Evolutionary conservation across 53 echinoderm and acorn worm genomes (phyloP), one percentile per base, ranked within the genome.

Genomic region (Luidia sarsii): DNA sequence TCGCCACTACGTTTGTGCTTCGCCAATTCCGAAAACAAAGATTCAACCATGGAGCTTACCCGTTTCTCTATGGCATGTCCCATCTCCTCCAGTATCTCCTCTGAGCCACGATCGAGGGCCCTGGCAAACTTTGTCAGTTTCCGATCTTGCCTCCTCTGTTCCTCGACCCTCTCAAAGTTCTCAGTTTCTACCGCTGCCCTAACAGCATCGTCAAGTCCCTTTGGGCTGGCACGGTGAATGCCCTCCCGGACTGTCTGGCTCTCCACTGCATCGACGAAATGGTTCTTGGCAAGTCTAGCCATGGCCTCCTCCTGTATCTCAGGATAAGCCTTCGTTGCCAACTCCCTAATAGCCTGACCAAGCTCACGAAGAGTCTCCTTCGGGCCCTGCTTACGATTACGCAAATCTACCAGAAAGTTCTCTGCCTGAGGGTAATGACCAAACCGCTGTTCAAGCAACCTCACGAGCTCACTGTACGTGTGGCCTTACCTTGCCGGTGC

Each of bases 341-440:
- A 32, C 32, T 75, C 77, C 2, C 35, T 38, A 41, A 25, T 50
- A 35, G 77, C 73, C 38, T 73, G 73, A 39, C 73, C 53, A 24
- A 73, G 27, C 56, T 75, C 77, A 18, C 28, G 77, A 14, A 75
- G 77, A n/a, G 77, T 43, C 31, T 65, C 36, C 22, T 41, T 65
- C n/a, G 55, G 74, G 13, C 38, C 57, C 38, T 73, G 56, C 74
- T 20, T 29, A 20, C 74, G 74, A 28, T 73, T 55, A 7, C 74
- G 35, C 48, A 73, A 8, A 2, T 73, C 74, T 36, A 73, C 57
- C 37, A 73, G 57, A 21, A 23, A 73, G 18, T 73, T 73, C 43
- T 73, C 74, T 18, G 56, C 57, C 41, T 73, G 74, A n/a, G 7
- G 45, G 16, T 60, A 16, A 14, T 23, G 43, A 2, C 75, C 75